Conservation (phyloP, 2,113 vertebrate genomes). For the Eidolon helvum region DNA sequence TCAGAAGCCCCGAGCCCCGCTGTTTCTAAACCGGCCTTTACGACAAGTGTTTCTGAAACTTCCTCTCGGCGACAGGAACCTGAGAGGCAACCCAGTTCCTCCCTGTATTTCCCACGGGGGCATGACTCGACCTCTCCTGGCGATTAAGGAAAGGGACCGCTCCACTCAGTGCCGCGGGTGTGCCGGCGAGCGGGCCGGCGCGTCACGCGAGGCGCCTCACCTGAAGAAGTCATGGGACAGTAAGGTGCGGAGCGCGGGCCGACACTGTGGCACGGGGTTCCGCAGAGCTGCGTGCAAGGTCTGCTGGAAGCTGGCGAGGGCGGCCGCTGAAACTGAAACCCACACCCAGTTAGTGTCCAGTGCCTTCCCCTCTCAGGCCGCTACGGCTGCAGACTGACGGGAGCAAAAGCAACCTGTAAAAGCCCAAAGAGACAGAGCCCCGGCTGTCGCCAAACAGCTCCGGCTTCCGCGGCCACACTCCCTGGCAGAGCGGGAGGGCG, state of each 20-base stretch:
- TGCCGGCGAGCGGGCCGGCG: fast-evolving
- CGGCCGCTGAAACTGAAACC: constrained; percentile 86
- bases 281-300: constrained; percentile 88
- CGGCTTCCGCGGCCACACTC: background rate
- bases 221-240: constrained; percentile 95
- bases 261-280: constrained; percentile 86
- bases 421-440: constrained; percentile 68
- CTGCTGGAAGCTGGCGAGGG: constrained; percentile 86
- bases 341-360: constrained; percentile 78
- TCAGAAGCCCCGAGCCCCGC: background rate
- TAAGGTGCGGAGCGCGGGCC: constrained; percentile 88
- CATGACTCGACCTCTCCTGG: background rate
- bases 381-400: constrained; percentile 39
- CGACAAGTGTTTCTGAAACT: background rate
- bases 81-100: background rate
- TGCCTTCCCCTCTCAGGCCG: constrained; percentile 22
- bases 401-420: constrained; percentile 65
- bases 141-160: fast-evolving
- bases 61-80: background rate
- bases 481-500: too few relatives aligned
- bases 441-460: constrained; percentile 35
- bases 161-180: fast-evolving
- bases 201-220: constrained; percentile 76
- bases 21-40: background rate
- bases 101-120: background rate